Evolutionary conservation across 2,888 invertebrate genomes (phyloP).

Genomic region (Clepsis dumicolana): DNA sequence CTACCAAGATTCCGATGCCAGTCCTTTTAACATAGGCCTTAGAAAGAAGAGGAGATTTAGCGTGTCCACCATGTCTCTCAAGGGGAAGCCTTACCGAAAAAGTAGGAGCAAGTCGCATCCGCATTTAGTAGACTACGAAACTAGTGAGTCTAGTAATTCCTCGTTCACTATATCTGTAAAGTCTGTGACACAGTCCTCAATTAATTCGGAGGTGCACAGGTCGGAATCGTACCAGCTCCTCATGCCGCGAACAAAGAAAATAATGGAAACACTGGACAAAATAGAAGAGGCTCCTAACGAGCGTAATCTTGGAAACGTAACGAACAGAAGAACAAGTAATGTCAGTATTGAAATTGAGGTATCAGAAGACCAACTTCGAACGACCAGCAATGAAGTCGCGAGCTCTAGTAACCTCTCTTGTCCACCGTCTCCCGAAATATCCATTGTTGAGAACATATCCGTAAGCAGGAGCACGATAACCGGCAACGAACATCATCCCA

Average conservation of each 20-base stretch:
- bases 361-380: constrained; percentile 13
- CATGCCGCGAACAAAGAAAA: constrained; percentile 54
- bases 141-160: constrained; percentile 63
- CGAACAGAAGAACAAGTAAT: not conserved
- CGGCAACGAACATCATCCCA: constrained; percentile 51
- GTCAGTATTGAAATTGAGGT: constrained; percentile 6
- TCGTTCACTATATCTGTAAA: constrained; percentile 51
- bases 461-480: constrained; percentile 61
- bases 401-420: constrained; percentile 71
- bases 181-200: constrained; percentile 53
- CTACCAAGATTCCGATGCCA: constrained; percentile 72
- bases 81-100: constrained; percentile 51
- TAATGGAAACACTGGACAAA: constrained; percentile 53
- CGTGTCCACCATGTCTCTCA: constrained; percentile 49
- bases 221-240: constrained; percentile 73
- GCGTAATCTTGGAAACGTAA: not conserved
- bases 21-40: constrained; percentile 53
- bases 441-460: constrained; percentile 76
- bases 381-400: constrained; percentile 46
- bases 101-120: constrained; percentile 52
- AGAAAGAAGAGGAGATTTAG: constrained; percentile 60
- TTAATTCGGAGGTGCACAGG: constrained; percentile 62
- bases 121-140: constrained; percentile 53
- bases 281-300: constrained; percentile 60
- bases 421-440: constrained; percentile 75